Base-by-base conservation (phyloP, 2,113 vertebrate genomes). In the Jaculus jaculus region DNA sequence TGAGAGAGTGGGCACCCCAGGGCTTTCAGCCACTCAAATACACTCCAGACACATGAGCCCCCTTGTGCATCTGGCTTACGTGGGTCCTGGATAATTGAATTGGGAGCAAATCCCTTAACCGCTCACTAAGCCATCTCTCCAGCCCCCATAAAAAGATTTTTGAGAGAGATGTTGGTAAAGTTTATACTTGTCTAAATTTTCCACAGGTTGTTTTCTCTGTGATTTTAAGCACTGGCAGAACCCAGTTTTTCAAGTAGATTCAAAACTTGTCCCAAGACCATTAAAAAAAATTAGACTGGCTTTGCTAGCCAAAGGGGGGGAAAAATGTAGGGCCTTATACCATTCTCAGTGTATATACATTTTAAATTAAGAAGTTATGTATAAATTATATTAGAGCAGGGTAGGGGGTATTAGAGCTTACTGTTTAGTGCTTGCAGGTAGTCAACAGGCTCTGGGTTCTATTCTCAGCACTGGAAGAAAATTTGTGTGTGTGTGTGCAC, bases 151-250 rank as follows among this genome's bases (percentile, higher is more conserved):
- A 66, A 92, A 81, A 66, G 16, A 42, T 61, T 74, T 28, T 82
- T 89, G 47, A 94, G 42, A 72, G 42, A 71, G 68, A 20, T 93
- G 88, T 94, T 94, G 20, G 42, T 71, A 69, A 93, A 65, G 3
- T 93, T 96, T 93, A 37, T 54, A 79, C 84, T 91, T 61, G 84
- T 54, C 54, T 12, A 54, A 54, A 54, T 12, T 54, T 54, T 54
- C 54, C 11, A 10, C 54, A 91, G 61, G 61, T 34, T 54, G 61
- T 39, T 84, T 71, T 90, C 28, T 85, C 21, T 95, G 10, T 91
- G 58, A 80, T 94, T 92, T 93, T 69, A 92, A 94, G 23, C 63
- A 95, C 47, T 86, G 80, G 63, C 0, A 90, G 54, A 95, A 89
- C 23, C 24, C 5, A 24, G 0, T 88, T 82, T 13, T 93, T 96